Base-by-base conservation (phyloP, 2,113 vertebrate genomes). In the Campylomormyrus tamandua region DNA sequence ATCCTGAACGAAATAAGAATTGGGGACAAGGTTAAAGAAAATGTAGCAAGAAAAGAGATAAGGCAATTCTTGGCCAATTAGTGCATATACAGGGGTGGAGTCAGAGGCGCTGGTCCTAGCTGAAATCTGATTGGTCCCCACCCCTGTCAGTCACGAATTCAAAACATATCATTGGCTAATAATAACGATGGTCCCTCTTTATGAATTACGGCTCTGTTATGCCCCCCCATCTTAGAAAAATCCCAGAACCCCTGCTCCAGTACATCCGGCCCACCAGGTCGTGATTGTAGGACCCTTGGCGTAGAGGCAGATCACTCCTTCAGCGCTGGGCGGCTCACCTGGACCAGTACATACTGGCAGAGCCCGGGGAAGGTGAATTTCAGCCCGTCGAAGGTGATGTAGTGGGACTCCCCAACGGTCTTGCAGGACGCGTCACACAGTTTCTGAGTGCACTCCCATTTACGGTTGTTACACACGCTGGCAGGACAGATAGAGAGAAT, bases 381-480 rank as follows among this genome's bases (percentile, higher is more conserved):
- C 89, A 98, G 35, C 50, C 98, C 98, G 86, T 99, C 98, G 27
- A 99, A 99, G 46, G 98, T 98, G 91, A 98, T 92, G 94, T 98
- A 99, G 93, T 99, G 97, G 0, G 96, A 95, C 74, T 97, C 95
- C 66, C 98, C 98, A 0, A 99, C 92, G 0, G 94, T 93, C 5
- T 95, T 96, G 91, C 98, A 99, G 24, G 96, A 95, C 2, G 96
- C 97, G 5, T 97, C 96, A 90, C 98, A 99, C 0, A 92, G 70
- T 0, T 93, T 95, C 42, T 95, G 91, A 0, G 97, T 98, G 93
- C 98, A 99, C 9, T 93, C 95, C 98, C 98, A 99, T 92, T 95
- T 98, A 91, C 97, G 96, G 74, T 96, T 96, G 85, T 50, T 94
- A 92, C 98, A 99, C 84, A 97, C 91, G 9, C 98, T 99, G 91